phyloP scores from a whole-genome alignment of 2,888 invertebrate genomes.

The Eurytoma californica region DNA sequence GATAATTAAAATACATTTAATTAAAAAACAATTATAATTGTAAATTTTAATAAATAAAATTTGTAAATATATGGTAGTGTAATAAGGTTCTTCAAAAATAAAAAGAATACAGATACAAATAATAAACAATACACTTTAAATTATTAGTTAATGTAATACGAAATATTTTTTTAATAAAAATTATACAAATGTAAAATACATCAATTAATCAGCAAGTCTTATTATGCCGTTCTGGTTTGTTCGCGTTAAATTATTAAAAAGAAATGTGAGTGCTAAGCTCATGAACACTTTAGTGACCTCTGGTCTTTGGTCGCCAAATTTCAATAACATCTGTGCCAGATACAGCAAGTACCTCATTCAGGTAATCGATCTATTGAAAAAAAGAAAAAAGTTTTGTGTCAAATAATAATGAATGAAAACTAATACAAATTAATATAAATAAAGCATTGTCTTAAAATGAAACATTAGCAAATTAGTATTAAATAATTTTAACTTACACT shows the following conservation, averaged over 20 bases:
- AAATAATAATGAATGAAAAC: conserved; percentile 23
- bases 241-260: conserved; percentile 48
- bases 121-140: conserved; percentile 26
- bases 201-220: conserved; percentile 47
- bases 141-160: conserved; percentile 49
- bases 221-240: conserved; percentile 36
- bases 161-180: conserved; percentile 53
- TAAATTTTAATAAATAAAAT: conserved; percentile 31
- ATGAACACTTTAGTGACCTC: conserved; percentile 51
- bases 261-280: conserved; percentile 37
- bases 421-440: background rate
- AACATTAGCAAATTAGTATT: background rate
- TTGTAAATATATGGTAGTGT: conserved; percentile 8
- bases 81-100: conserved; percentile 32
- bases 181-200: conserved; percentile 54
- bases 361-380: conserved; percentile 67
- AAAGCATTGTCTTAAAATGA: conserved; percentile 10
- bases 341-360: conserved; percentile 68
- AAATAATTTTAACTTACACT: conserved; percentile 63
- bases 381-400: conserved; percentile 37
- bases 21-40: conserved; percentile 22
- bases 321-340: conserved; percentile 67
- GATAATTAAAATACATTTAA: conserved; percentile 1
- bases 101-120: conserved; percentile 38
- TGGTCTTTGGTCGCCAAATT: conserved; percentile 67